Base-by-base conservation (phyloP, 2,888 invertebrate species). In the Gymnosoma rotundatum region DNA sequence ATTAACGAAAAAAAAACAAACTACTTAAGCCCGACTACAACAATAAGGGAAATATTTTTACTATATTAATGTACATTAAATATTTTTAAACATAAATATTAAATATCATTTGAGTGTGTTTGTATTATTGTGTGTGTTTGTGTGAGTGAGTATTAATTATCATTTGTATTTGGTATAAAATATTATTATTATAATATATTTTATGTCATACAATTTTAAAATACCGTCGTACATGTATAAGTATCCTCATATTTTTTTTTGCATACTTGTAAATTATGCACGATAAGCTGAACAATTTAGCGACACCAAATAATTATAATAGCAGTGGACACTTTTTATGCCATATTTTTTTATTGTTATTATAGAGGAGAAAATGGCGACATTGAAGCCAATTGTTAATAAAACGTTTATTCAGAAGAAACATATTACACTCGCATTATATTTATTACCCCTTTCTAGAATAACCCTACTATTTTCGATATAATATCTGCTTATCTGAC, bases 211-310 rank as follows among this genome's bases (percentile, higher is more conserved):
- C 45, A 2, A 4, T n/a, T n/a, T 14, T 48, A n/a, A 32, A 32
- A 32, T 32, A 32, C 32, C 32, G 14, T 16, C 2, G 2, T 7
- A 42, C 38, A 60, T 72, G 32, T 16, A 6, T 25, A 58, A 36
- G 12, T 25, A 54, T 60, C 42, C 66, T n/a, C 66, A 64, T 42
- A 66, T 45, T 72, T 61, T 67, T n/a, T 67, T 67, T 48, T 74
- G 20, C 45, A n/a, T 52, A 80, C 67, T 67, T 69, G 56, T 63
- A 74, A 69, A 80, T 76, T 76, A 72, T 82, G 52, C 32, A 72
- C 58, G 84, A 86, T 83, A 84, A 84, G 84, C 83, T 73, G 82
- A 70, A 75, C 75, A 86, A 82, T 82, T 86, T 78, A 82, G 83
- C 78, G 76, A 83, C 54, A 69, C 60, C 54, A 74, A 74, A 80